Conservation (phyloP, 1,140 invertebrate species). For the Hylaeus volcanicus region DNA sequence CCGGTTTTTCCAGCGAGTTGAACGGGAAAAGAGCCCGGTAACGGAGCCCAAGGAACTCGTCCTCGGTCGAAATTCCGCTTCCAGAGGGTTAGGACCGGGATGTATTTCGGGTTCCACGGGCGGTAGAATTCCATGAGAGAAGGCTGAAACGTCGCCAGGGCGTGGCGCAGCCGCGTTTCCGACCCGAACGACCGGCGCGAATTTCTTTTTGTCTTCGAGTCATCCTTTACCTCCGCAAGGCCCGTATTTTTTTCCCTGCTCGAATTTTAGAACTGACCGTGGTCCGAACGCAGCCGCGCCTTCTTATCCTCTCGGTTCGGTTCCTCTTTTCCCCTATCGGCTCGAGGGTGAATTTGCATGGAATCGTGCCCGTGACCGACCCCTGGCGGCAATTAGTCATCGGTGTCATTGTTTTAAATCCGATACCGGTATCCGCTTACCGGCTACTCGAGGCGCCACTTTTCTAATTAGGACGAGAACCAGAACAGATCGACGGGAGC, state of each 20-base stretch:
- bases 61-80: background rate
- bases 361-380: background rate
- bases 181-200: slow-evolving; percentile 24
- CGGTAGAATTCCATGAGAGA: slow-evolving; percentile 69
- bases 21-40: background rate
- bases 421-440: slow-evolving; percentile 27
- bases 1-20: background rate
- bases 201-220: slow-evolving; percentile 31
- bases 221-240: background rate
- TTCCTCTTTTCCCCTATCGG: background rate
- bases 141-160: slow-evolving; percentile 68
- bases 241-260: background rate
- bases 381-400: slow-evolving; percentile 39
- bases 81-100: slow-evolving; percentile 4
- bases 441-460: slow-evolving; percentile 31
- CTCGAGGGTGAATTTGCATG: slow-evolving; percentile 28
- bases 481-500: background rate
- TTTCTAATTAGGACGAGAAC: slow-evolving; percentile 26
- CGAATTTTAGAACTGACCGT: background rate
- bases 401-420: slow-evolving; percentile 27
- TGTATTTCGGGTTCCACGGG: slow-evolving; percentile 38
- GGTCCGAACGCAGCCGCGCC: background rate
- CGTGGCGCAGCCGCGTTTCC: slow-evolving; percentile 57
- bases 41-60: background rate
- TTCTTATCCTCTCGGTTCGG: background rate